Evolutionary conservation across 2,113 vertebrate species (phyloP).

Genomic region (Carettochelys insculpta): DNA sequence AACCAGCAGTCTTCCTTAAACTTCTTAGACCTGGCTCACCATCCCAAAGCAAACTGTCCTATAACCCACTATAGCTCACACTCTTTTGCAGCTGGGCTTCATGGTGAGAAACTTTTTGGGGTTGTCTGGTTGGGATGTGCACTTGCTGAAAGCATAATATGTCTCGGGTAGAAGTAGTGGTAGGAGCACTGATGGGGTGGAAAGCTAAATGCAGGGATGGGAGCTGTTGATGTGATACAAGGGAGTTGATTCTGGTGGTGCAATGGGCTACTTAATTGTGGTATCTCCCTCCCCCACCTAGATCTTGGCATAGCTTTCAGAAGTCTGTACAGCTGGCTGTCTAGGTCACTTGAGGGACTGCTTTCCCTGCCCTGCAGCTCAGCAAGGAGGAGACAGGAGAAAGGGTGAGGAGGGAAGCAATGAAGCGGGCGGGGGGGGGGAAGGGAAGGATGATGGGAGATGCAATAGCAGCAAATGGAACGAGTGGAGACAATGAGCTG

Average conservation of each 20-base stretch:
- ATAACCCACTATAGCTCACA: background rate
- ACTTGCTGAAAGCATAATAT: rapidly evolving
- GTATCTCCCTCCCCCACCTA: background rate
- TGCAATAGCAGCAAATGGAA: background rate
- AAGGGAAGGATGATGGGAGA: too few relatives aligned
- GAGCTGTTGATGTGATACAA: background rate
- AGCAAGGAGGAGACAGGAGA: background rate
- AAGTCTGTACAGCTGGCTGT: background rate
- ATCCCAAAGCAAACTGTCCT: background rate
- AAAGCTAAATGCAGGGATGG: background rate
- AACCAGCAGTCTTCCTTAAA: background rate
- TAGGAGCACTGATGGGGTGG: rapidly evolving
- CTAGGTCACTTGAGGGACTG: background rate
- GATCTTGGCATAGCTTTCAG: background rate
- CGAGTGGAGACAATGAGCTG: background rate
- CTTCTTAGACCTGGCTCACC: background rate
- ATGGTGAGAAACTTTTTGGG: background rate
- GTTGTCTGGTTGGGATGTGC: background rate
- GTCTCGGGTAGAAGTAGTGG: background rate
- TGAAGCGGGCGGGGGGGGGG: background rate
- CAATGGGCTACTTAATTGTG: background rate
- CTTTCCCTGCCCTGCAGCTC: background rate
- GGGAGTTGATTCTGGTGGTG: background rate
- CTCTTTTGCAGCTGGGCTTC: background rate
- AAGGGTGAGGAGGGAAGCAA: background rate